Base-by-base conservation (phyloP, 2,888 invertebrate genomes). In the Eilema sororculum region DNA sequence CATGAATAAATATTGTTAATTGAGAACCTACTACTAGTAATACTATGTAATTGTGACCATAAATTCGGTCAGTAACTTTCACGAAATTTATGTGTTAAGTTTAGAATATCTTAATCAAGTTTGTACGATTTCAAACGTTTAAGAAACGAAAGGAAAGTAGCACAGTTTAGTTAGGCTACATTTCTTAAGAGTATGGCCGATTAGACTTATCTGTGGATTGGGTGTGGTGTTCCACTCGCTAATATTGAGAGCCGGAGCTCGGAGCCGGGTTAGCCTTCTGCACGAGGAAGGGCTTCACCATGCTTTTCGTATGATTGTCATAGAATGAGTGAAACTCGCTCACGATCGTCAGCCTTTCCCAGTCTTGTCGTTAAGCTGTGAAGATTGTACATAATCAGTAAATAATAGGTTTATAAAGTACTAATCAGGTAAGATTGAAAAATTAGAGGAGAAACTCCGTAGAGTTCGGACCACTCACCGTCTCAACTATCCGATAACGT, bases 331-430 rank as follows among this genome's bases (percentile, higher is more conserved):
- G 86, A 87, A 65, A 78, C 80, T 83, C 75, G 84, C 78, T 86
- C 88, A 85, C 86, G 84, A 84, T 52, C 52, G 52, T 52, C 86
- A 82, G 86, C 84, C 84, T 84, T 86, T 84, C 87, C 86, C 86
- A 83, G 84, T 88, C 88, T 89, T 86, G 88, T 84, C 78, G 85
- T 86, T 84, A 65, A 90, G 91, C 92, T 93, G 92, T 89, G 91
- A 89, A 92, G 89, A 88, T 89, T 89, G 89, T 87, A 91, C 79
- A 89, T 79, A 80, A 86, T 89, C 84, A 90, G 80, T 86, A n/a
- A 52, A 52, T 52, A 52, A 52, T 52, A 28, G 20, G 6, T 9
- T 52, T 52, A n/a, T n/a, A 52, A 52, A n/a, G 52, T 52, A n/a
- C 8, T 20, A 52, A n/a, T 52, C 52, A 64, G 46, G n/a, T 64